Conservation (phyloP, 2,797 vertebrate species). For the Pangasius mekongensis region DNA sequence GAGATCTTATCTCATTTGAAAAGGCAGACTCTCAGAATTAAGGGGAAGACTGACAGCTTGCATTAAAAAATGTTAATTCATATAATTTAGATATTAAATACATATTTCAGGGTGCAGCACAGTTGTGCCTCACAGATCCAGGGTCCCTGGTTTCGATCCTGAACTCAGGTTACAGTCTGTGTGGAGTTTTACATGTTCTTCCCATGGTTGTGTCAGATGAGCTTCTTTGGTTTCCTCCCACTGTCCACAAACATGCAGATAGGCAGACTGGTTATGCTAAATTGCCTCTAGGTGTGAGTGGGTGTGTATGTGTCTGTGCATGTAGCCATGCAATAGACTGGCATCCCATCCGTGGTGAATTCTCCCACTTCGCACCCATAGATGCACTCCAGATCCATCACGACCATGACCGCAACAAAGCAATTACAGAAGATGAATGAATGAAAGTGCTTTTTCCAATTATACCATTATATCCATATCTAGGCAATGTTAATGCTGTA, state of each 20-base stretch:
- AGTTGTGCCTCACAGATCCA: not conserved
- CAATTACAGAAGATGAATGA: not conserved
- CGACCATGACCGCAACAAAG: not conserved
- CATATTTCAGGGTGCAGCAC: not conserved
- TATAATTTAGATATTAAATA: not conserved
- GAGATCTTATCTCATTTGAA: conserved; percentile 6
- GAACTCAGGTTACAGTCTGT: not conserved
- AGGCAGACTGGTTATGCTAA: not conserved
- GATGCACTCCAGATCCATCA: not conserved
- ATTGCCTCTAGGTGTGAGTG: not conserved
- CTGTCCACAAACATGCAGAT: not conserved
- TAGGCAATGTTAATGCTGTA: not conserved
- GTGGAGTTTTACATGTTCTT: not conserved
- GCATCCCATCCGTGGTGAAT: not conserved
- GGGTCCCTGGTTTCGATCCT: not conserved
- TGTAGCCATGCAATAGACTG: not conserved
- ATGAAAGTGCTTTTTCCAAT: not conserved
- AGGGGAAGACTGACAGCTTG: not conserved
- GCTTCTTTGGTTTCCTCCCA: not conserved
- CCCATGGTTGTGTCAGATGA: not conserved
- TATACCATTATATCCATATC: not conserved
- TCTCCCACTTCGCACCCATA: not conserved
- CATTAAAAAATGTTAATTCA: not conserved
- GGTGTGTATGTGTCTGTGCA: not conserved
- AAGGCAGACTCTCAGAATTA: not conserved